These are phyloP conservation scores for Amphipyra berbera DNA, from an alignment of 2,888 invertebrate species.

Conservation along the genomic window DNA sequence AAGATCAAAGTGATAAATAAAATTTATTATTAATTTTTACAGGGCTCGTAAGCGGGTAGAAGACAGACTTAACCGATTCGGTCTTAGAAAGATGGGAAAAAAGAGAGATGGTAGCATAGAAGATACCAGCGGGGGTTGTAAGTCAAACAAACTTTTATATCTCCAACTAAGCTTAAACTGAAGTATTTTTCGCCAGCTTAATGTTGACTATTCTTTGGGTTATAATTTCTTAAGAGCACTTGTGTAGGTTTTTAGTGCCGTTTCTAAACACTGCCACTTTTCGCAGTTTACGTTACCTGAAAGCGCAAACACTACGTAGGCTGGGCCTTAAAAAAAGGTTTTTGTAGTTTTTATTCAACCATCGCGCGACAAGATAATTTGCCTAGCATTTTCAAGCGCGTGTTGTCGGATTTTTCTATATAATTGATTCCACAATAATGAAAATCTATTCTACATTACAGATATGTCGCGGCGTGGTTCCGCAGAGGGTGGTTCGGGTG, in stretches of 20 bases:
- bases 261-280: too few relatives aligned
- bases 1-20: too few relatives aligned
- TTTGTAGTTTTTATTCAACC: too few relatives aligned
- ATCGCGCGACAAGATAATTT: too few relatives aligned
- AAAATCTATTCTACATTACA: constrained; percentile 33
- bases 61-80: constrained; percentile 95
- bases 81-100: constrained; percentile 95
- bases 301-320: too few relatives aligned
- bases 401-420: too few relatives aligned
- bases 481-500: constrained; percentile 93
- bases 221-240: neutral
- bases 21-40: constrained; percentile 44
- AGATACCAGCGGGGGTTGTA: constrained; percentile 94
- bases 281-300: too few relatives aligned
- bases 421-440: too few relatives aligned
- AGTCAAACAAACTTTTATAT: constrained; percentile 66
- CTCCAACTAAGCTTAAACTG: neutral
- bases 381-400: too few relatives aligned
- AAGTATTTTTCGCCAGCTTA: too few relatives aligned
- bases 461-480: constrained; percentile 94
- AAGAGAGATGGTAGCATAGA: constrained; percentile 97
- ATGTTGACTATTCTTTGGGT: neutral
- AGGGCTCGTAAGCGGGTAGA: constrained; percentile 97
- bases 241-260: too few relatives aligned
- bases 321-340: too few relatives aligned